Conservation (phyloP, 2,113 vertebrate genomes). For the Struthio camelus region DNA sequence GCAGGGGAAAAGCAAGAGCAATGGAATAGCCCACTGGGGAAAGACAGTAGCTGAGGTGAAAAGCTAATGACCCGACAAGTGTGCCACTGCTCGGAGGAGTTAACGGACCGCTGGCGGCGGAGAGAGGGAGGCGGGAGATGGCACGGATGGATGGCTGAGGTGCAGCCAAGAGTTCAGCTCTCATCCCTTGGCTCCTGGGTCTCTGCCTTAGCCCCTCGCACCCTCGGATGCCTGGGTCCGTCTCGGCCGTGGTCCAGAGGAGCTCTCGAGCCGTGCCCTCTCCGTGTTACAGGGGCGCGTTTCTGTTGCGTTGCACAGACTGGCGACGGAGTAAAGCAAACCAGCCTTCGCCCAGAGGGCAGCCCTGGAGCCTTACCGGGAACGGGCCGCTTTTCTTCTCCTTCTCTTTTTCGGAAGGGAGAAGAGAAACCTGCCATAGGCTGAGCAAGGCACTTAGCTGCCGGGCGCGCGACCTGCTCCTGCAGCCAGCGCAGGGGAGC, state of each 20-base stretch:
- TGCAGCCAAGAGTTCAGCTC: background rate
- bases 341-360: rapidly evolving
- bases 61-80: background rate
- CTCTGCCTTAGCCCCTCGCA: background rate
- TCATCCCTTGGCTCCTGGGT: background rate
- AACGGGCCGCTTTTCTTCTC: background rate
- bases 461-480: no score
- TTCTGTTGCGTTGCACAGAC: rapidly evolving
- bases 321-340: rapidly evolving
- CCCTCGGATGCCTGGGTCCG: rapidly evolving
- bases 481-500: no score
- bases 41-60: background rate
- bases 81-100: rapidly evolving
- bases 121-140: background rate
- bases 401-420: background rate
- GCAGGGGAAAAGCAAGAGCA: background rate
- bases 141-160: no score
- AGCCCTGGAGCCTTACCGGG: background rate
- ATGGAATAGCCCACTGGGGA: background rate
- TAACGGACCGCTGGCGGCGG: background rate
- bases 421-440: conserved; percentile 17
- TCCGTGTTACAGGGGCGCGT: rapidly evolving
- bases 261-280: rapidly evolving
- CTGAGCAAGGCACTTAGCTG: conserved; percentile 9
- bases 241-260: no score